phyloP scores from a whole-genome alignment of 53 echinoderm and acorn worm species.

The Luidia sarsii region DNA sequence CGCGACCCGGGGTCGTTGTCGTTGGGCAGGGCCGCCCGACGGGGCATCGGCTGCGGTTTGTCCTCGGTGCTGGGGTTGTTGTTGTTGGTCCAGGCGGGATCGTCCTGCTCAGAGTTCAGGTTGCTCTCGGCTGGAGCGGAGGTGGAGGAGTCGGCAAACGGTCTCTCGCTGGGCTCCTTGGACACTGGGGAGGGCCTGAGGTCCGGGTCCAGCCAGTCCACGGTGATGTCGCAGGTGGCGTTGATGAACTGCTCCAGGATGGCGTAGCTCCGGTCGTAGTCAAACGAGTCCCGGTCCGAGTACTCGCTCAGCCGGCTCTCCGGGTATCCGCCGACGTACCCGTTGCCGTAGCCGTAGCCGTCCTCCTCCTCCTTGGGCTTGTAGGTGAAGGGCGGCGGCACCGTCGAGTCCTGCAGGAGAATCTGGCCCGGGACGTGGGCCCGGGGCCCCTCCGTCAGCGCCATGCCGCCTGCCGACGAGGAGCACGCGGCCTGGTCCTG shows the following conservation, averaged over 20 bases:
- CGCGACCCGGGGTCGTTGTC: background rate
- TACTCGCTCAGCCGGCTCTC: constrained; percentile 58
- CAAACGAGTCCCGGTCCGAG: constrained; percentile 59
- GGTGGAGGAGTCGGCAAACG: constrained; percentile 30
- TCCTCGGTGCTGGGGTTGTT: background rate
- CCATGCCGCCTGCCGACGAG: constrained; percentile 48
- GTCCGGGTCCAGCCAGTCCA: constrained; percentile 63
- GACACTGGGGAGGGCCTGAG: constrained; percentile 41
- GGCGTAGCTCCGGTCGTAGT: constrained; percentile 61
- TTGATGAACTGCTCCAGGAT: constrained; percentile 91
- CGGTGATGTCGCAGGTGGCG: constrained; percentile 80
- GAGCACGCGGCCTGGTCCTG: constrained; percentile 77
- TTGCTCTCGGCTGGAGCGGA: background rate
- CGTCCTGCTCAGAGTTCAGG: background rate
- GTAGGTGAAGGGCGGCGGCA: constrained; percentile 88
- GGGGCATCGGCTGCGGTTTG: constrained; percentile 24
- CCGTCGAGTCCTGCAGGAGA: constrained; percentile 86
- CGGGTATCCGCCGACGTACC: constrained; percentile 8
- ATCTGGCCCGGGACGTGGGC: constrained; percentile 72
- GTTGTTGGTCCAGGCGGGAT: constrained; percentile 9
- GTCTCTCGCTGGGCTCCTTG: constrained; percentile 29
- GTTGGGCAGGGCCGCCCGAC: background rate
- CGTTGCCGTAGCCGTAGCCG: constrained; percentile 30
- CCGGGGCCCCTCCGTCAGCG: constrained; percentile 45
- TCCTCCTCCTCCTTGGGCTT: constrained; percentile 64